Evolutionary conservation across 2,888 invertebrate species (phyloP).

Genomic region (Metacarcinus magister): DNA sequence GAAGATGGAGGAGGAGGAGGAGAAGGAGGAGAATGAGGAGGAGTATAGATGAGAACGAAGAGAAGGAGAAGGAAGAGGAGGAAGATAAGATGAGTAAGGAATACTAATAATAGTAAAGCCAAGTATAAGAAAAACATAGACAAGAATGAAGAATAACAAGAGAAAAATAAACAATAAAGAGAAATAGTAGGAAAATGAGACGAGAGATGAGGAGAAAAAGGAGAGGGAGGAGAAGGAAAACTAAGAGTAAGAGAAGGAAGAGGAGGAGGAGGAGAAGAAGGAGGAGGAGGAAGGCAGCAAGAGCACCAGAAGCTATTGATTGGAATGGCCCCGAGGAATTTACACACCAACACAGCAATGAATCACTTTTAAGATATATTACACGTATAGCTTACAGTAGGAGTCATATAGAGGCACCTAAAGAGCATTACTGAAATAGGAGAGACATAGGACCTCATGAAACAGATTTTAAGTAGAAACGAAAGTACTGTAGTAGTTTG

Average conservation of each 20-base stretch:
- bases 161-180: no score
- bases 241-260: no score
- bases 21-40: no score
- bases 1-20: background rate
- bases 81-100: background rate
- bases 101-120: no score
- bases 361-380: constrained; percentile 69
- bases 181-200: background rate
- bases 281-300: background rate
- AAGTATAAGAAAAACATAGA: no score
- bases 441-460: background rate
- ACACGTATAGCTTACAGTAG: constrained; percentile 41
- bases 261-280: no score
- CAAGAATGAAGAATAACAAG: no score
- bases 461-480: background rate
- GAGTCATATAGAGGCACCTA: constrained; percentile 13
- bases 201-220: background rate
- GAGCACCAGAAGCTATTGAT: constrained; percentile 69
- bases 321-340: constrained; percentile 71
- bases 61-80: background rate
- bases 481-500: background rate
- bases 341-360: constrained; percentile 64
- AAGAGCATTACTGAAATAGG: background rate
- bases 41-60: background rate
- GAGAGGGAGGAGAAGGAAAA: background rate